Base-by-base conservation (phyloP, 2,797 vertebrate genomes). In the Molossus molossus region DNA sequence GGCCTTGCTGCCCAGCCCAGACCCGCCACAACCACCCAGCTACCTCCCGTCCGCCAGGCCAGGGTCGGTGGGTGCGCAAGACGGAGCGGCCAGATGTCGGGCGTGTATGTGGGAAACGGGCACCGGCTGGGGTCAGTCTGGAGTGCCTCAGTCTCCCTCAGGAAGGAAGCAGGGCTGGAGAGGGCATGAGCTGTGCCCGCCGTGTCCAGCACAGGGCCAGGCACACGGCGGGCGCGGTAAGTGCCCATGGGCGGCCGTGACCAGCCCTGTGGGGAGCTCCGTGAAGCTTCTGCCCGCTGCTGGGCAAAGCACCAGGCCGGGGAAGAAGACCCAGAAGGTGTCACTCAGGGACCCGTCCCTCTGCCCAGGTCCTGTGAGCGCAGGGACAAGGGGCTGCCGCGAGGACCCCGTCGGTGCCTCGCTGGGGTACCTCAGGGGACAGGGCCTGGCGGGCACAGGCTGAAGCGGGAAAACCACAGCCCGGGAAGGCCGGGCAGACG, bases 401-500 rank as follows among this genome's bases (percentile, higher is more conserved):
- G 12, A 13, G 53, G 65, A 33, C 8, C 33, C 48, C 1, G 0
- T 6, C 9, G 0, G 53, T 9, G 60, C 50, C 76, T 8, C 58
- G 40, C 5, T 0, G 6, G 17, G 9, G 21, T 8, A 1, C 25
- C 73, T 62, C 20, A 0, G 14, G 91, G 90, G 91, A 85, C 96
- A 95, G 97, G 96, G 95, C 37, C 72, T 89, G 72, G 95, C 0
- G 86, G 96, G 93, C 93, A 58, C 96, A 96, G 55, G 96, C 96
- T 97, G 94, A 92, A 96, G 96, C 86, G 86, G 45, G 73, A 55
- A 73, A n/a, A n/a, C n/a, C n/a, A n/a, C n/a, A n/a, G 2, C 40
- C 33, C 15, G 6, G 14, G 62, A 12, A 18, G 53, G 11, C 25
- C 14, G 58, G 1, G 9, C 88, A 62, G 72, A 48, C 50, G 70